phyloP scores from a whole-genome alignment of 2,797 vertebrate genomes.

The Diceros bicornis region DNA sequence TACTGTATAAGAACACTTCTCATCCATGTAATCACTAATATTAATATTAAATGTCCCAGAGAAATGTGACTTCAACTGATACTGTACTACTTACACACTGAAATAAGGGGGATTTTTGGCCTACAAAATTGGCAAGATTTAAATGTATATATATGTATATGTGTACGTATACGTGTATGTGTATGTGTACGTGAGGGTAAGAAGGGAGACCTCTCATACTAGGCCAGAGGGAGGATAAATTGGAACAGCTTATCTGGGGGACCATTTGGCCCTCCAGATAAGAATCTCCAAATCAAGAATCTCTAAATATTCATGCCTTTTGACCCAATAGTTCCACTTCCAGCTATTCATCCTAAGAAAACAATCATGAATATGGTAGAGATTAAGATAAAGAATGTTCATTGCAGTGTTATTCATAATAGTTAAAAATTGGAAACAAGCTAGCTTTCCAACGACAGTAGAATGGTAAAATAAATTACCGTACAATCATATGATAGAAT shows the following conservation, averaged over 20 bases:
- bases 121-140: not conserved
- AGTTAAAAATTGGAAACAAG: conserved; percentile 52
- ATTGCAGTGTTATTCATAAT: not conserved
- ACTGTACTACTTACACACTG: not conserved
- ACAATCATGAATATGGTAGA: not conserved
- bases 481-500: not conserved
- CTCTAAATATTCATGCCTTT: not conserved
- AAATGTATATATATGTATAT: not conserved
- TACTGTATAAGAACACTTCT: not conserved
- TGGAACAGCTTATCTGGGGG: not conserved
- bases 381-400: not conserved
- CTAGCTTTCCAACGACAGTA: not conserved
- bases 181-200: not conserved
- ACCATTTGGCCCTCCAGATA: not conserved
- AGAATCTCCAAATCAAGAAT: not conserved
- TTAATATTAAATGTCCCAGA: not conserved
- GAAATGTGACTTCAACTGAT: not conserved
- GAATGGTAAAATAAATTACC: not conserved
- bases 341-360: conserved; percentile 36
- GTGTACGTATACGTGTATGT: not conserved
- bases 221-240: not conserved
- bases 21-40: not conserved
- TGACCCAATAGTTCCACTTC: not conserved
- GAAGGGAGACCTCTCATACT: not conserved
- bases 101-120: not conserved